Conservation (phyloP, 1,140 invertebrate species). For the Caenorhabditis tropicalis region DNA sequence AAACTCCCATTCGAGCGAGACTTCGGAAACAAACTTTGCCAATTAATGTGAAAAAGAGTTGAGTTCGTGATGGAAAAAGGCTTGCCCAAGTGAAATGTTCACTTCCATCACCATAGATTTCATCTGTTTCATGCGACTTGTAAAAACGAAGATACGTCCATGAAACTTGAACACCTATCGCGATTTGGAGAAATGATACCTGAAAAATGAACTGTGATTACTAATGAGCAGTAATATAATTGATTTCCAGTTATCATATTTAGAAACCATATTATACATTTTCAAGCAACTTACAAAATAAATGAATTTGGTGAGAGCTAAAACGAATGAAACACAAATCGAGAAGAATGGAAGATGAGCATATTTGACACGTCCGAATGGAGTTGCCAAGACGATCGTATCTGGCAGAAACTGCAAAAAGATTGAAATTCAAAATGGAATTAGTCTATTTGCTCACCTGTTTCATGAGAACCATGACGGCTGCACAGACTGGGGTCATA, state of each 20-base stretch:
- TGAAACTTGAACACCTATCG: slow-evolving; percentile 62
- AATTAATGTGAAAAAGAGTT: slow-evolving; percentile 51
- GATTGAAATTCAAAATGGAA: not conserved
- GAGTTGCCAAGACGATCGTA: slow-evolving; percentile 66
- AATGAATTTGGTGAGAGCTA: slow-evolving; percentile 59
- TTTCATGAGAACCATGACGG: slow-evolving; percentile 67
- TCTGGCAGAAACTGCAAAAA: slow-evolving; percentile 67
- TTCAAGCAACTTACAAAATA: slow-evolving; percentile 48
- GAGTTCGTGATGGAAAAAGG: slow-evolving; percentile 54
- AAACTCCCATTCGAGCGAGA: slow-evolving; percentile 52
- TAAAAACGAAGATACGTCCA: slow-evolving; percentile 71
- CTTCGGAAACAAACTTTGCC: slow-evolving; percentile 52
- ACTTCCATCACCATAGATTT: slow-evolving; percentile 55
- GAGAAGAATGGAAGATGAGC: slow-evolving; percentile 64
- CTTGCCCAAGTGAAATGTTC: slow-evolving; percentile 64
- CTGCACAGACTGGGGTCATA: slow-evolving; percentile 59
- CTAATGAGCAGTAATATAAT: too few species aligned
- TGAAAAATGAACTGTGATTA: not conserved
- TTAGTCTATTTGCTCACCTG: slow-evolving; percentile 56
- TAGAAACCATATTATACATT: not conserved
- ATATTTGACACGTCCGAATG: slow-evolving; percentile 67
- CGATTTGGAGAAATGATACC: slow-evolving; percentile 51
- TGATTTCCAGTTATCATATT: not conserved
- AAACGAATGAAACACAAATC: slow-evolving; percentile 43
- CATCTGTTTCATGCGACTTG: slow-evolving; percentile 59